phyloP scores from a whole-genome alignment of 1,140 invertebrate species.

The Lysiphlebus fabarum region DNA sequence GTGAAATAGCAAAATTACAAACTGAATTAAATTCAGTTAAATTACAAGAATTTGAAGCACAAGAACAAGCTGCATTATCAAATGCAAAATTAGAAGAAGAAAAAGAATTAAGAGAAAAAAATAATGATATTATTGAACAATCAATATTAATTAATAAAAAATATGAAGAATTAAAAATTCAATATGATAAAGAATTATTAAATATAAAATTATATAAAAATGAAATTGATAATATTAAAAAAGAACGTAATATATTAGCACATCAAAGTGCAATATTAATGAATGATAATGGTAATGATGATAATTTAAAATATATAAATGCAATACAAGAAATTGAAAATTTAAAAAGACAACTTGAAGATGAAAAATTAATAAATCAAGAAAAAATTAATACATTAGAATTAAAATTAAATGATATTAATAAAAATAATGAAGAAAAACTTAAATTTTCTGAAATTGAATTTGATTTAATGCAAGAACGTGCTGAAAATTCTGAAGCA shows the following conservation, averaged over 20 bases:
- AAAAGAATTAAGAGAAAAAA: conserved; percentile 45
- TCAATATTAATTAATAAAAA: conserved; percentile 63
- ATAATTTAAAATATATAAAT: conserved; percentile 55
- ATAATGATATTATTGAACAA: conserved; percentile 52
- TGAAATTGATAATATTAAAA: conserved; percentile 55
- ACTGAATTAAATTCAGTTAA: conserved; percentile 64
- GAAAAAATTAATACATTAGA: conserved; percentile 60
- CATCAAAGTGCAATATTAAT: conserved; percentile 67
- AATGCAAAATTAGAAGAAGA: conserved; percentile 56
- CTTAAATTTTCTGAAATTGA: conserved; percentile 67
- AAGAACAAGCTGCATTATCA: conserved; percentile 57
- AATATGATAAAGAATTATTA: conserved; percentile 61
- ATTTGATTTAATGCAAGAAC: conserved; percentile 58
- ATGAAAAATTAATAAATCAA: conserved; percentile 58
- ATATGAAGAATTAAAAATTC: conserved; percentile 58
- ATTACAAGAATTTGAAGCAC: conserved; percentile 69
- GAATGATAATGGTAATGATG: conserved; percentile 58
- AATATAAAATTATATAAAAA: conserved; percentile 56
- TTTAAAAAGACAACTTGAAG: conserved; percentile 60
- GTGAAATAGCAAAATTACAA: conserved; percentile 64
- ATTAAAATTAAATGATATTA: conserved; percentile 64
- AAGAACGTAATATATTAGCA: conserved; percentile 63
- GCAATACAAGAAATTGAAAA: conserved; percentile 64
- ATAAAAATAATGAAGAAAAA: conserved; percentile 67
- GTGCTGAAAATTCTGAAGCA: conserved; percentile 63